phyloP scores from a whole-genome alignment of 2,888 invertebrate species.

The Agrotis clavis region DNA sequence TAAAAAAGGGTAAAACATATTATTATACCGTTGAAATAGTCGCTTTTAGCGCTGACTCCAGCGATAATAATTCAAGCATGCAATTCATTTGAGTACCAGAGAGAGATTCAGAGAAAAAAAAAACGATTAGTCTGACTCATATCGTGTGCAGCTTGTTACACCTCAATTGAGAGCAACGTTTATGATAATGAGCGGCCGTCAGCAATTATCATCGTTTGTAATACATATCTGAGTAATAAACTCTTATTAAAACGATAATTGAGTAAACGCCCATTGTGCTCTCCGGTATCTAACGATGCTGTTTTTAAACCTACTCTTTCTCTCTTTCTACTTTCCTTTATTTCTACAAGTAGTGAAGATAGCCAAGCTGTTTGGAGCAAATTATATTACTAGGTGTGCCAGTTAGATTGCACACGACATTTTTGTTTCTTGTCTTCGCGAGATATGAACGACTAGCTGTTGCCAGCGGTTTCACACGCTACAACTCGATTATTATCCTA shows the following conservation, averaged over 20 bases:
- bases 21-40: too few relatives aligned
- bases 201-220: slow-evolving; percentile 62
- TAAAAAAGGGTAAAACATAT: too few relatives aligned
- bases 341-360: neutral
- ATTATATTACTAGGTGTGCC: neutral
- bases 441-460: neutral
- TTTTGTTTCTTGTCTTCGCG: neutral
- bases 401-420: too few relatives aligned
- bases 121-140: too few relatives aligned
- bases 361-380: neutral
- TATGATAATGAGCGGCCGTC: slow-evolving; percentile 74
- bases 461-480: too few relatives aligned
- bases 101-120: too few relatives aligned
- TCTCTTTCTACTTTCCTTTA: neutral
- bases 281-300: neutral
- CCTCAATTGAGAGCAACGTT: slow-evolving; percentile 34
- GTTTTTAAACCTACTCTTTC: neutral
- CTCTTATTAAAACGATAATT: slow-evolving; percentile 62
- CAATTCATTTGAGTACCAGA: neutral
- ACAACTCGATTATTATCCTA: too few relatives aligned
- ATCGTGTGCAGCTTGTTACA: slow-evolving; percentile 28
- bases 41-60: too few relatives aligned
- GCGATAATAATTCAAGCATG: too few relatives aligned
- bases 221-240: slow-evolving; percentile 54
- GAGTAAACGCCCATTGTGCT: slow-evolving; percentile 47